A percentile compares a stretch with the other conserved stretches of the same genome.
Evolutionary conservation across 2,888 invertebrate species (phyloP).

Genomic region (Nysson spinosus): DNA sequence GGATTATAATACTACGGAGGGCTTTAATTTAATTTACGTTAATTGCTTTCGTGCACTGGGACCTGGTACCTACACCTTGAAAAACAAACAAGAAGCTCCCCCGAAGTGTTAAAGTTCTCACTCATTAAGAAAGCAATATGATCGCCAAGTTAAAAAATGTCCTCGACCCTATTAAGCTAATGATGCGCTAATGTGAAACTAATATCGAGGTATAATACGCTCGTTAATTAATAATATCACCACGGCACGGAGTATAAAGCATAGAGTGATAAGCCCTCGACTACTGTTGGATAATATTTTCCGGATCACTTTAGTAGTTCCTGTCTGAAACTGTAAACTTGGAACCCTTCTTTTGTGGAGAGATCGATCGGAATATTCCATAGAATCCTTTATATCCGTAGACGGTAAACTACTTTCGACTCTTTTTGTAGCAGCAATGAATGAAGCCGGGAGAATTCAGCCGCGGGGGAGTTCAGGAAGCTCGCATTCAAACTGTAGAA

Average conservation of each 20-base stretch:
- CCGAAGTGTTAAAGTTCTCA: conserved; percentile 8
- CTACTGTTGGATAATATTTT: conserved; percentile 36
- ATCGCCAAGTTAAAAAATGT: conserved; percentile 47
- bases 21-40: not conserved
- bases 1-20: no score
- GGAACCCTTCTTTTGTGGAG: not conserved
- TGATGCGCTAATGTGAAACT: no score
- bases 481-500: conserved; percentile 45
- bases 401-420: conserved; percentile 48
- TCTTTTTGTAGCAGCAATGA: conserved; percentile 41
- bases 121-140: conserved; percentile 24
- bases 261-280: conserved; percentile 1
- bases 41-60: no score
- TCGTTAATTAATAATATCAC: conserved; percentile 31
- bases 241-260: not conserved
- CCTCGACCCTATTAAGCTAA: conserved; percentile 34
- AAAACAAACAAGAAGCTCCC: not conserved
- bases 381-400: conserved; percentile 37
- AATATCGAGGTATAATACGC: conserved; percentile 34
- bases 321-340: not conserved
- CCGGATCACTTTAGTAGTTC: conserved; percentile 24
- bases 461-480: conserved; percentile 27
- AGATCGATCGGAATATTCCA: conserved; percentile 48
- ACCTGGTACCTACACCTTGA: no score
- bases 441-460: conserved; percentile 33